phyloP scores from a whole-genome alignment of 2,888 invertebrate species.

The Chloroclystis v-ata region DNA sequence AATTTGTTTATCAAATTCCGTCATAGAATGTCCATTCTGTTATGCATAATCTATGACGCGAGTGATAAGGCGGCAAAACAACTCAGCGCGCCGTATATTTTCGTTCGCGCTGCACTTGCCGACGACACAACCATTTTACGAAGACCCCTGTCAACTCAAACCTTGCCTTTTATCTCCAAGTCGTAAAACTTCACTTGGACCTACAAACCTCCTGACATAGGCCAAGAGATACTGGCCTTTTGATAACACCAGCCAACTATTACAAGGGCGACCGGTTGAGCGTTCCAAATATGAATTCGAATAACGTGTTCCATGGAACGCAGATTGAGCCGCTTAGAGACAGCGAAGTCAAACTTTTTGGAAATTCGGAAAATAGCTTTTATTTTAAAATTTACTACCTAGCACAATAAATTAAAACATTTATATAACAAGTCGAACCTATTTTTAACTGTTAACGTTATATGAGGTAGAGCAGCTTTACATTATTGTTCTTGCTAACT shows the following conservation, averaged over 20 bases:
- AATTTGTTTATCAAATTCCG: background rate
- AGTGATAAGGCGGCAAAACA: slow-evolving; percentile 78
- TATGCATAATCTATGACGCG: slow-evolving; percentile 48
- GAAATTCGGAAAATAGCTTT: background rate
- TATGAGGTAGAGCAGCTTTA: no score
- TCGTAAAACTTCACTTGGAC: slow-evolving; percentile 32
- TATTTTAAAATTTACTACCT: no score
- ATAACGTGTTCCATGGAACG: slow-evolving; percentile 66
- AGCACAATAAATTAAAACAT: no score
- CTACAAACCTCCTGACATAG: slow-evolving; percentile 43
- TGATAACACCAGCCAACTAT: slow-evolving; percentile 77
- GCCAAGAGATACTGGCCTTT: slow-evolving; percentile 46
- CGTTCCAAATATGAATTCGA: slow-evolving; percentile 73
- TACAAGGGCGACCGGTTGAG: slow-evolving; percentile 77
- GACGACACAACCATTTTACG: slow-evolving; percentile 56
- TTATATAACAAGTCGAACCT: no score
- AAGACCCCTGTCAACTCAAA: slow-evolving; percentile 51
- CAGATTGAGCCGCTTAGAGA: slow-evolving; percentile 37
- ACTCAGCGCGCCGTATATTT: slow-evolving; percentile 75
- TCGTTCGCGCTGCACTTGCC: slow-evolving; percentile 77
- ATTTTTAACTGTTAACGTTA: no score
- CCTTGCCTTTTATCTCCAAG: slow-evolving; percentile 34
- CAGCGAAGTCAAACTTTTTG: slow-evolving; percentile 1
- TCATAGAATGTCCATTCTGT: no score
- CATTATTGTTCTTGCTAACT: no score